Base-by-base conservation (phyloP, 1,140 invertebrate species). In the Apis laboriosa region DNA sequence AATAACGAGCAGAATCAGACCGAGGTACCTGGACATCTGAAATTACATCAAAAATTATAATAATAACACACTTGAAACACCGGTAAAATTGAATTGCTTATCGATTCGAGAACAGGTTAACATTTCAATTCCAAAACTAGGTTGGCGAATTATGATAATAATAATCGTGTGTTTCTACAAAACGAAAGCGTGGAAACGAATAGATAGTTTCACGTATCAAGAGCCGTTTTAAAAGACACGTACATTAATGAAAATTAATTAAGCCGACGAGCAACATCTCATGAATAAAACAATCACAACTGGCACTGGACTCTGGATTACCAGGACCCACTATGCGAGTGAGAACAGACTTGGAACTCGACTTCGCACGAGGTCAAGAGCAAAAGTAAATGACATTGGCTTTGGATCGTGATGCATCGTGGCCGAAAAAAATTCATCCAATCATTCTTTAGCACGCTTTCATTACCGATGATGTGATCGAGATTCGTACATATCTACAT, bases 21-120 rank as follows among this genome's bases (percentile, higher is more conserved):
- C 89, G 77, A 90, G 76, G 77, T 90, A 92, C 64, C 89, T 83
- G 68, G 81, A 81, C 92, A 94, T 92, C 93, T 94, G 89, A 67
- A 92, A 93, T 76, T n/a, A 77, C 13, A 80, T 4, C 8, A 8
- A 71, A 58, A 49, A 4, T 13, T 8, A 49, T 70, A 49, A 77
- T 51, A 75, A 24, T 9, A 21, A 9, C 43, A 63, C 17, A 8
- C 49, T 28, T 28, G 15, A 24, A 1, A 43, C 19, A 43, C 19
- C 13, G 15, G 34, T 12, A 34, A 19, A 63, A 12, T 7, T 9
- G 28, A 2, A 24, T 53, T 3, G 21, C 49, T 51, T 15, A 70
- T 70, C 24, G 17, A 51, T 51, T 70, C 51, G 21, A 15, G n/a
- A 28, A 28, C 24, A 8, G 12, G 5, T 9, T 11, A 51, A 21